Evolutionary conservation across 2,888 invertebrate genomes (phyloP).

Genomic region (Lycophotia porphyrea): DNA sequence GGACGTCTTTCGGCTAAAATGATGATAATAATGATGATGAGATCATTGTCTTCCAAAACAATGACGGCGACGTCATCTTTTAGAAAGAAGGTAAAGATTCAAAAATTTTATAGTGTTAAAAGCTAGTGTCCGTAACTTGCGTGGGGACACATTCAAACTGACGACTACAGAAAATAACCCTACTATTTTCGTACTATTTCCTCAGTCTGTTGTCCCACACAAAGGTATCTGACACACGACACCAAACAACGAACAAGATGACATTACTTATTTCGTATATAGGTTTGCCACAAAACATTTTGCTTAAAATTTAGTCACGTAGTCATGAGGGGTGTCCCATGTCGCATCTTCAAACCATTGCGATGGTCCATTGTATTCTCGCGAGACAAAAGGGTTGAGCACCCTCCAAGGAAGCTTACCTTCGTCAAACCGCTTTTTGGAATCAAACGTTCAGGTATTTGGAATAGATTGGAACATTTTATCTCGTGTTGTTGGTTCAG

Average conservation of each 20-base stretch:
- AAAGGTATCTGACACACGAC: conserved; percentile 69
- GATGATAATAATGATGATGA: too few species aligned
- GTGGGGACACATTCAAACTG: conserved; percentile 16
- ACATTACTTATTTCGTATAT: conserved; percentile 86
- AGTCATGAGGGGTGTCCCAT: conserved; percentile 84
- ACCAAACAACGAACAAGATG: conserved; percentile 78
- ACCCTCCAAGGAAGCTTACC: conserved; percentile 83
- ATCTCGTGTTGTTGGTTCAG: conserved; percentile 63
- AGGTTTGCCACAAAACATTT: conserved; percentile 85
- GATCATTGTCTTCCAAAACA: neutral
- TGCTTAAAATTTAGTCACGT: conserved; percentile 89
- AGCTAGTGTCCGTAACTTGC: neutral
- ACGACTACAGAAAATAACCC: neutral
- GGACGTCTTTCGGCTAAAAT: too few species aligned
- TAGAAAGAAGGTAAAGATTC: neutral
- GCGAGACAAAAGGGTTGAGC: conserved; percentile 88
- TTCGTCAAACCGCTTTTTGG: conserved; percentile 87
- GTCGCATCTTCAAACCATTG: conserved; percentile 87
- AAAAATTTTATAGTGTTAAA: neutral
- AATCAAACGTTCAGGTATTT: conserved; percentile 85
- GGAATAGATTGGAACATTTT: conserved; percentile 79
- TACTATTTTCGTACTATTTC: conserved; percentile 41
- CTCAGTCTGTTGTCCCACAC: conserved; percentile 45
- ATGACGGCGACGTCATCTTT: neutral
- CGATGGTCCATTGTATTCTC: conserved; percentile 89